Base-by-base conservation (phyloP, 1,140 invertebrate genomes). In the Drosophila micromelanica region DNA sequence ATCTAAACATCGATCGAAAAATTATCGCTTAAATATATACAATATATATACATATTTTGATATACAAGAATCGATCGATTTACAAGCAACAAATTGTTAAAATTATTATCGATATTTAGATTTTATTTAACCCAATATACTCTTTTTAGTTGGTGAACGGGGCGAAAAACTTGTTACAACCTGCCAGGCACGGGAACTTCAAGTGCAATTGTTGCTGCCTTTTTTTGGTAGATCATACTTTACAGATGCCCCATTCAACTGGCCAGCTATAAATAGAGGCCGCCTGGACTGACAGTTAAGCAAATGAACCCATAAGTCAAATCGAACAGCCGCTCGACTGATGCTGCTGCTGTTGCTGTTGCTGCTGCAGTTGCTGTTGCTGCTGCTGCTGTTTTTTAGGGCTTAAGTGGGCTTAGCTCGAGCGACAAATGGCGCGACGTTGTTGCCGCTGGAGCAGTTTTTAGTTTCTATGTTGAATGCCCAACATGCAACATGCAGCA, bases 251-350 rank as follows among this genome's bases (percentile, higher is more conserved):
- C n/a, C 51, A n/a, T 27, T 17, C 27, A 13, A 17, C 45, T 38
- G 11, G 40, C 54, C 48, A 45, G 49, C 82, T 82, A 86, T 78
- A 81, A 81, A 87, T 86, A 86, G 78, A 8, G 13, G 35, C 23
- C 57, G 49, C 55, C 57, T 38, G 20, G 23, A 48, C 84, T 86
- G 82, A 82, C 82, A 87, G 67, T 71, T 56, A 49, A 90, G 87
- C 87, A 81, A 90, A 90, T 81, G 87, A 90, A 90, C 87, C 87
- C 87, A 90, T 90, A 90, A 90, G 87, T 90, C 87, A 90, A 90
- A 90, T 87, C 52, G 85, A 84, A 84, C 69, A 75, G 86, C 65
- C 76, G 59, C 49, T 57, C 61, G 43, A 30, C 68, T 48, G 42
- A 23, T 17, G 20, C 37, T 32, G 37, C 27, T 15, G 13, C 38